Evolutionary conservation across 1,140 invertebrate species (phyloP).

Genomic region (Lysiphlebus fabarum): DNA sequence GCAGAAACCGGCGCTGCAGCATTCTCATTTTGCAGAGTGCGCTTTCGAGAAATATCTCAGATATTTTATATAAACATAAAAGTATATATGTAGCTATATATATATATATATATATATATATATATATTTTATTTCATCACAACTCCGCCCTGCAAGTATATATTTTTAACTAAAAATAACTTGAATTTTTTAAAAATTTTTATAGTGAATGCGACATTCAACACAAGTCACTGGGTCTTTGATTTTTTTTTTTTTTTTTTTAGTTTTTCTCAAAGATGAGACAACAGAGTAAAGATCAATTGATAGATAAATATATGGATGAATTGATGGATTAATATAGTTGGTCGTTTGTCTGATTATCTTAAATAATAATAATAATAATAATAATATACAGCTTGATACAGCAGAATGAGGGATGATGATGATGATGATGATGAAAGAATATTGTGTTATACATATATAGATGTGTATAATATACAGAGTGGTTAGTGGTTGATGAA

Average conservation of each 20-base stretch:
- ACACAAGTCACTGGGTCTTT: too few relatives aligned
- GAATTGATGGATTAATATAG: too few relatives aligned
- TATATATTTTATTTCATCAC: neutral
- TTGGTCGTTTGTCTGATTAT: too few relatives aligned
- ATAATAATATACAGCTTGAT: neutral
- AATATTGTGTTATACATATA: conserved; percentile 24
- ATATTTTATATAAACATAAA: too few relatives aligned
- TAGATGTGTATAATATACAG: conserved; percentile 7
- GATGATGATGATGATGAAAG: conserved; percentile 6
- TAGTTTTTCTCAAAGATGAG: too few relatives aligned
- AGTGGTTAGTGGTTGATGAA: conserved; percentile 51
- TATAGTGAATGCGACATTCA: too few relatives aligned
- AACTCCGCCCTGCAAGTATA: conserved; percentile 3
- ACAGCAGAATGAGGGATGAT: neutral
- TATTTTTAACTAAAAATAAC: neutral
- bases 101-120: too few relatives aligned
- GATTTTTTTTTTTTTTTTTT: too few relatives aligned
- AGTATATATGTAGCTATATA: too few relatives aligned
- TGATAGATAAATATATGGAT: too few relatives aligned
- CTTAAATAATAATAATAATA: neutral
- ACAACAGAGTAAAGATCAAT: too few relatives aligned
- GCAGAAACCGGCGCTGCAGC: conserved; percentile 27
- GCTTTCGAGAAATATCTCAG: conserved; percentile 3
- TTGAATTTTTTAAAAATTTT: too few relatives aligned
- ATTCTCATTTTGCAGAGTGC: conserved; percentile 10